Percentiles rank a stretch among this genome's conserved stretches.
Conservation (phyloP, 2,113 vertebrate species). For the Capreolus pygargus region DNA sequence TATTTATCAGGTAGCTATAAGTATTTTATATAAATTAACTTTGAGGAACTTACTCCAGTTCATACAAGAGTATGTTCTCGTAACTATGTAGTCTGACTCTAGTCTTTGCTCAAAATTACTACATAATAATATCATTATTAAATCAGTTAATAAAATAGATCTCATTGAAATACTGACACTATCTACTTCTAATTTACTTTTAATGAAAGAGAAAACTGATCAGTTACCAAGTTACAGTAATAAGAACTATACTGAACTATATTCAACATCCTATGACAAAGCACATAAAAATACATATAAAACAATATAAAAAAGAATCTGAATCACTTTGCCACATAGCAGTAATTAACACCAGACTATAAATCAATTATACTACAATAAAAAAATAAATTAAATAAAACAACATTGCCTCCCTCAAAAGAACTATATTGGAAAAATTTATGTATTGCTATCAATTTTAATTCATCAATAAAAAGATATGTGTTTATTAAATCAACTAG, state of each 20-base stretch:
- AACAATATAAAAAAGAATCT: not conserved
- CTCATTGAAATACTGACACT: not conserved
- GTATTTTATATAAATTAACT: not conserved
- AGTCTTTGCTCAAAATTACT: not conserved
- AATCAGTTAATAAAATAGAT: not conserved
- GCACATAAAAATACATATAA: not conserved
- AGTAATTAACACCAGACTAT: not conserved
- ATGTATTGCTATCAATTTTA: not conserved
- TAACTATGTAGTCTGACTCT: not conserved
- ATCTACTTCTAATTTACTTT: not conserved
- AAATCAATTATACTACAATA: not conserved
- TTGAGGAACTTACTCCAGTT: not conserved
- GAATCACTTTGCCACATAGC: not conserved
- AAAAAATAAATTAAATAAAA: not conserved
- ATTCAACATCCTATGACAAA: not conserved
- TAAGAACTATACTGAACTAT: not conserved
- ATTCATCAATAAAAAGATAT: not conserved
- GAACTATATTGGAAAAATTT: not conserved
- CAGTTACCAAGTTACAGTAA: not conserved
- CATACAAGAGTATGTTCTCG: not conserved
- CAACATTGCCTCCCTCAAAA: not conserved
- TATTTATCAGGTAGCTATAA: not conserved
- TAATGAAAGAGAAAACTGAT: not conserved
- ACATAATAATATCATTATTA: not conserved
- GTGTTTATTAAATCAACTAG: not conserved